Conservation (phyloP, 2,888 invertebrate genomes). For the Capitulum mitella region DNA sequence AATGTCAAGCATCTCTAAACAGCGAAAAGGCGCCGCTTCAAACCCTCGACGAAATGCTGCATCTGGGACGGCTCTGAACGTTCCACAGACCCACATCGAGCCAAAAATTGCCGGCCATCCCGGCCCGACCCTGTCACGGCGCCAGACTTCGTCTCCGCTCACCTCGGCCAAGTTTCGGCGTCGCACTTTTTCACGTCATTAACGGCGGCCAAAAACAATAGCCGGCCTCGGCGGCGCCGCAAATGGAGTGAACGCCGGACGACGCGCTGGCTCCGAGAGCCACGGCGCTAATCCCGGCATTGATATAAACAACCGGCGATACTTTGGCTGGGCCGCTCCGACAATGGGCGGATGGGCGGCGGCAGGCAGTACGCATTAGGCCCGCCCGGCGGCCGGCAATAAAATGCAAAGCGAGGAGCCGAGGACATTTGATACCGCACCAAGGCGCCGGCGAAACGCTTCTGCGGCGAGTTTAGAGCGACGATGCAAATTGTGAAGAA, state of each 20-base stretch:
- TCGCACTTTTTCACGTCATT: background rate
- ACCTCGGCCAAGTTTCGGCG: background rate
- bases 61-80: too few species aligned
- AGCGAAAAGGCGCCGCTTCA: too few species aligned
- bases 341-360: background rate
- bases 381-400: background rate
- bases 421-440: background rate
- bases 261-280: too few species aligned
- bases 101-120: too few species aligned
- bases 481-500: background rate
- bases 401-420: background rate
- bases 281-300: background rate
- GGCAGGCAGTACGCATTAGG: background rate
- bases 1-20: too few species aligned
- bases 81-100: too few species aligned
- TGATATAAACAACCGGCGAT: slow-evolving; percentile 4
- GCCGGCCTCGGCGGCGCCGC: background rate
- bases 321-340: background rate
- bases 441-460: background rate
- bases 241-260: background rate
- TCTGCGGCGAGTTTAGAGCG: background rate
- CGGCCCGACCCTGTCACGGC: background rate
- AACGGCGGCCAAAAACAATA: slow-evolving; percentile 5
- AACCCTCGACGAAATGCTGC: too few species aligned
- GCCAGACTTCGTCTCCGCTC: background rate